Conservation (phyloP, 2,797 vertebrate genomes). For the Ctenopoma kingsleyae region DNA sequence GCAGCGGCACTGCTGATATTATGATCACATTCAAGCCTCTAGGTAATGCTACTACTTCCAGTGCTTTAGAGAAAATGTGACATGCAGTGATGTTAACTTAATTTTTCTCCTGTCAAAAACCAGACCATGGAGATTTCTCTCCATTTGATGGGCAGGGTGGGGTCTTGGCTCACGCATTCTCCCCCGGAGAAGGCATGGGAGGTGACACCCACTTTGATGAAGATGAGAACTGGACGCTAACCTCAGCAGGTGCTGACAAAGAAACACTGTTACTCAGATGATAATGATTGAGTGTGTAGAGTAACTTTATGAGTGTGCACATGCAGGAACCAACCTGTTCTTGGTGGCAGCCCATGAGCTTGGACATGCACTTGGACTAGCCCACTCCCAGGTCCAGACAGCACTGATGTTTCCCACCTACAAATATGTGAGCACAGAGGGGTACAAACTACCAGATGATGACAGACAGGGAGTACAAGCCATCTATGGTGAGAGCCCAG, state of each 20-base stretch:
- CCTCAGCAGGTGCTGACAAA: constrained; percentile 46
- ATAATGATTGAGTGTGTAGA: not conserved
- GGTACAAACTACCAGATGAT: constrained; percentile 62
- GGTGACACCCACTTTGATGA: constrained; percentile 93
- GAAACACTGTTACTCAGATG: not conserved
- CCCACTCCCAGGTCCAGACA: constrained; percentile 63
- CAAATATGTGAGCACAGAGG: constrained; percentile 56
- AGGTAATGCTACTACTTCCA: constrained; percentile 25
- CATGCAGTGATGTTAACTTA: not conserved
- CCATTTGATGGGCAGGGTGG: constrained; percentile 86
- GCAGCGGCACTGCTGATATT: constrained; percentile 87
- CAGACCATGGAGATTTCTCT: constrained; percentile 83
- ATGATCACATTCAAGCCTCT: constrained; percentile 82
- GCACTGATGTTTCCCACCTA: constrained; percentile 78
- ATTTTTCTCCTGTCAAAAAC: not conserved
- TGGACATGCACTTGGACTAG: constrained; percentile 78
- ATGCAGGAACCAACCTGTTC: constrained; percentile 70
- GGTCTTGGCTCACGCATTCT: constrained; percentile 86
- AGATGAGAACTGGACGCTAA: constrained; percentile 84
- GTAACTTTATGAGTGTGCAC: not conserved
- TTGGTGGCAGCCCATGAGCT: constrained; percentile 81
- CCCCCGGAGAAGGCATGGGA: constrained; percentile 80
- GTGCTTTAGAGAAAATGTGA: not conserved
- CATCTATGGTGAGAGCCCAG: constrained; percentile 67
- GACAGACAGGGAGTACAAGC: constrained; percentile 71